Conservation (phyloP, 2,888 invertebrate genomes). For the Himalopsyche tibetana region DNA sequence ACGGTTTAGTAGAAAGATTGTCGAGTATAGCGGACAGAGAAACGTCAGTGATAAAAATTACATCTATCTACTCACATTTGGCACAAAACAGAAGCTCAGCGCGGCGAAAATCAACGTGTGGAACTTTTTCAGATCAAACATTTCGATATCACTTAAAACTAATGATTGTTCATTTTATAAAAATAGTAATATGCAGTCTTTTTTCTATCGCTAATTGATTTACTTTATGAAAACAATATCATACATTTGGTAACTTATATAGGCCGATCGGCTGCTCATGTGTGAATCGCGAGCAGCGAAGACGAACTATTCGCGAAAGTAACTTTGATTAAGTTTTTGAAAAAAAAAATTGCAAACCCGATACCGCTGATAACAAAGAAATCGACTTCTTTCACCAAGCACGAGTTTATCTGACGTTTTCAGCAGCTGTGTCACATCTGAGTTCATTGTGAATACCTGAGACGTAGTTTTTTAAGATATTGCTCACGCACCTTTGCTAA, state of each 20-base stretch:
- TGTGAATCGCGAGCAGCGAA: background rate
- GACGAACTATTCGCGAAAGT: background rate
- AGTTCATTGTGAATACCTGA: too few species aligned
- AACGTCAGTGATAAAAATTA: too few species aligned
- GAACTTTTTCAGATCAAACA: conserved; percentile 2
- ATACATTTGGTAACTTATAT: background rate
- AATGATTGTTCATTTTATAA: background rate
- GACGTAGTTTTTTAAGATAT: too few species aligned
- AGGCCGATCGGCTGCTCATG: background rate
- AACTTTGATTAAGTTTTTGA: too few species aligned
- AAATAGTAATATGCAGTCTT: background rate
- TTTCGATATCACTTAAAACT: background rate
- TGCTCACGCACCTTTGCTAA: too few species aligned
- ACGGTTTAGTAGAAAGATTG: too few species aligned
- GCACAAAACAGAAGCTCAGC: background rate
- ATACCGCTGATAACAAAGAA: too few species aligned
- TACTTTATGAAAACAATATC: background rate
- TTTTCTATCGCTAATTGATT: background rate
- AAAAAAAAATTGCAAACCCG: too few species aligned
- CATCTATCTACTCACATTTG: background rate
- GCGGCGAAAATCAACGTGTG: background rate
- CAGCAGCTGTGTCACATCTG: too few species aligned
- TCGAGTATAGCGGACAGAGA: too few species aligned
- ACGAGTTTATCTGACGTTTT: too few species aligned
- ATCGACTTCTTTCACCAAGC: too few species aligned